Evolutionary conservation across 2,113 vertebrate genomes (phyloP).

Genomic region (Plecotus auritus): DNA sequence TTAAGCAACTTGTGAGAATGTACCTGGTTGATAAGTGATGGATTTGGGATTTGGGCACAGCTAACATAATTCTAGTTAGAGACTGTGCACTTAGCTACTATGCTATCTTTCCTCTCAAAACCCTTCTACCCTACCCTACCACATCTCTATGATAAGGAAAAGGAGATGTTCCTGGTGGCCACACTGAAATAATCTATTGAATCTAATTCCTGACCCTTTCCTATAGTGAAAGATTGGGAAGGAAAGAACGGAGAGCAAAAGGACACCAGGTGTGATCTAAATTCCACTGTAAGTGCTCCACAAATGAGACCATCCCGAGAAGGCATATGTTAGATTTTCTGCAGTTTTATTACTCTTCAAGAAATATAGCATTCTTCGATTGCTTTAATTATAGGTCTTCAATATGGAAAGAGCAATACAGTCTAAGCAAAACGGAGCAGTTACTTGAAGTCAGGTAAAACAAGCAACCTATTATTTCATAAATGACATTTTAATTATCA

Average conservation of each 20-base stretch:
- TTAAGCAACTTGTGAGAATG: neutral
- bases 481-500: conserved; percentile 72
- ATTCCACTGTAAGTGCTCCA: neutral
- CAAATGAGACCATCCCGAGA: neutral
- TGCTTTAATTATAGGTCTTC: conserved; percentile 35
- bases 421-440: conserved; percentile 39
- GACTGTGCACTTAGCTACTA: neutral
- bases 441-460: conserved; percentile 62
- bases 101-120: neutral
- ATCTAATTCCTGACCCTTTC: neutral
- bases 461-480: conserved; percentile 67
- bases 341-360: neutral
- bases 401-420: conserved; percentile 59
- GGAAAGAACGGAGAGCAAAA: neutral
- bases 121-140: neutral
- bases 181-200: neutral
- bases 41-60: neutral
- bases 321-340: neutral
- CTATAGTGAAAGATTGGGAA: neutral
- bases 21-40: neutral
- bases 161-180: neutral
- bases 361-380: neutral
- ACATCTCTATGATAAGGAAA: neutral
- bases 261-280: neutral
- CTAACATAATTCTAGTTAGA: neutral